These are phyloP conservation scores for Caenorhabditis sp. DNA, from an alignment of 2,888 invertebrate genomes.

Conservation along the genomic window DNA sequence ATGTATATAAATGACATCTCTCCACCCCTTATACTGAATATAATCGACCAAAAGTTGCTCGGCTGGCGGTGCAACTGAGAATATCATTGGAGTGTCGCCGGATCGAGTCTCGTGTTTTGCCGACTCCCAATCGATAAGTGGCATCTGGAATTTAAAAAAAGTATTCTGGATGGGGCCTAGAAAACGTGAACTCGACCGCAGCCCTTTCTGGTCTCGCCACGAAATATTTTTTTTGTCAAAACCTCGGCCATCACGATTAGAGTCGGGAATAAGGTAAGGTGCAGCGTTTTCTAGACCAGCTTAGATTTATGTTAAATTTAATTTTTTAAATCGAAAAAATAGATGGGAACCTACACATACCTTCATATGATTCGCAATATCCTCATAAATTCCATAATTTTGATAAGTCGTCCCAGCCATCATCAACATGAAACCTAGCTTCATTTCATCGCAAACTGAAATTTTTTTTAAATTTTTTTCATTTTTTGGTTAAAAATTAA, in stretches of 20 bases:
- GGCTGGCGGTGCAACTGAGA: slow-evolving; percentile 68
- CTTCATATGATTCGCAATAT: slow-evolving; percentile 72
- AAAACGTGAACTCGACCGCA: no score
- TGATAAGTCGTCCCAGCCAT: slow-evolving; percentile 70
- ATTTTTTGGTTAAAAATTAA: no score
- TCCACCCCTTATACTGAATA: slow-evolving; percentile 74
- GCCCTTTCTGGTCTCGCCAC: no score
- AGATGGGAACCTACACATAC: no score
- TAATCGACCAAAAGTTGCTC: slow-evolving; percentile 73
- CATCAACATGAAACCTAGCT: slow-evolving; percentile 75
- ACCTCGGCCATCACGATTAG: no score
- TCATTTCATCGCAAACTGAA: slow-evolving; percentile 76
- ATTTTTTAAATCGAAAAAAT: no score
- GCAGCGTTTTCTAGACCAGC: no score
- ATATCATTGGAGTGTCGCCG: slow-evolving; percentile 66
- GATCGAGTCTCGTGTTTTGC: slow-evolving; percentile 6
- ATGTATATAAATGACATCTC: slow-evolving; percentile 72
- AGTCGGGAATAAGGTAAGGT: no score
- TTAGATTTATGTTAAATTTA: no score
- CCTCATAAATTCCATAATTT: slow-evolving; percentile 69
- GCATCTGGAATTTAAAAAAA: slow-evolving; percentile 58
- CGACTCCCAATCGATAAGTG: slow-evolving; percentile 74
- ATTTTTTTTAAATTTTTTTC: neutral
- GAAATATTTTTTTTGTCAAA: no score
- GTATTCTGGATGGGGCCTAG: no score